Evolutionary conservation across 2,888 invertebrate genomes (phyloP).

Genomic region (Acholoe squamosa): DNA sequence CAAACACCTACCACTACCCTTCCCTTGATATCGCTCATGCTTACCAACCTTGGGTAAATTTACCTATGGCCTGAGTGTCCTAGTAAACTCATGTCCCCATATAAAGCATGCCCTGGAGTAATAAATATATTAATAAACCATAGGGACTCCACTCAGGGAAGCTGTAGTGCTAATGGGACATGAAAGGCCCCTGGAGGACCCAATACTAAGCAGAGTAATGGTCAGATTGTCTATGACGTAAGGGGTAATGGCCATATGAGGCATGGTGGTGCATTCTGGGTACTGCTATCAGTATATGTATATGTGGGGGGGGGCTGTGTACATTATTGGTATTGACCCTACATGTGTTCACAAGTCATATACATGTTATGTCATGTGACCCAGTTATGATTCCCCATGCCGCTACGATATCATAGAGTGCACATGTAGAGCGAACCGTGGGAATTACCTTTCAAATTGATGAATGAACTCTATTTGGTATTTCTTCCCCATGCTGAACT

Average conservation of each 20-base stretch:
- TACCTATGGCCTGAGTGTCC: no score
- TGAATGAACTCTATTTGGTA: no score
- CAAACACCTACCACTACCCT: no score
- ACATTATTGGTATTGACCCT: not conserved
- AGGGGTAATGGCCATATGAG: not conserved
- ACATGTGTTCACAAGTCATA: not conserved
- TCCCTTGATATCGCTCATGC: no score
- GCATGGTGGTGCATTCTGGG: not conserved
- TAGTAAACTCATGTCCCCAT: no score
- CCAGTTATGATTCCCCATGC: not conserved
- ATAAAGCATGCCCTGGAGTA: not conserved
- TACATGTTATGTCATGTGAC: not conserved
- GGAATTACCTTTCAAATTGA: no score
- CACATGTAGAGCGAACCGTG: no score
- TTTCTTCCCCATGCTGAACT: no score
- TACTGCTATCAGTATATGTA: not conserved
- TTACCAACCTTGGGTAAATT: no score
- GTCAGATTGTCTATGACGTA: not conserved
- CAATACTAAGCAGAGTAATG: not conserved
- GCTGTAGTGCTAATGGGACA: not conserved
- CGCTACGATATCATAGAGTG: no score
- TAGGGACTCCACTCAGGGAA: not conserved
- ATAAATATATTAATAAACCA: not conserved
- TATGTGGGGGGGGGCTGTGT: not conserved
- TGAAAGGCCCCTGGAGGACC: constrained; percentile 3